Evolutionary conservation across 2,113 vertebrate genomes (phyloP).

Genomic region (Python bivittatus): DNA sequence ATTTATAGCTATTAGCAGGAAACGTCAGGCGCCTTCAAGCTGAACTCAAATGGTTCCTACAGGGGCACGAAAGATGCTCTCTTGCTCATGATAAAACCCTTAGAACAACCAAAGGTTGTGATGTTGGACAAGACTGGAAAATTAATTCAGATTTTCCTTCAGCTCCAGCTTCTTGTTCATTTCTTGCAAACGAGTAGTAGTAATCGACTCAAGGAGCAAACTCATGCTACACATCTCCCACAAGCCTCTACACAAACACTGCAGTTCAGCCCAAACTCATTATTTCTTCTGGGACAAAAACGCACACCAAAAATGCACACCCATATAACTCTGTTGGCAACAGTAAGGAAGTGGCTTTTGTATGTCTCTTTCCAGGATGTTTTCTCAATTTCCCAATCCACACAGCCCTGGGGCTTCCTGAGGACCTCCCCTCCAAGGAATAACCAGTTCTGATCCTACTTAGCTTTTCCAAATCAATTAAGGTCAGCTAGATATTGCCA

Average conservation of each 20-base stretch:
- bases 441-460: background rate
- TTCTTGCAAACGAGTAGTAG: background rate
- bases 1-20: constrained; percentile 69
- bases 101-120: constrained; percentile 67
- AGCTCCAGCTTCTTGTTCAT: constrained; percentile 30
- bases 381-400: background rate
- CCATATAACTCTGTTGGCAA: background rate
- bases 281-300: background rate
- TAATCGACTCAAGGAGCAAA: too few relatives aligned
- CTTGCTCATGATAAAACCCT: constrained; percentile 62
- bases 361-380: background rate
- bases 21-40: constrained; percentile 68
- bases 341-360: background rate
- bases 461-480: background rate
- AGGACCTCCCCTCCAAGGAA: background rate
- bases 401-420: background rate
- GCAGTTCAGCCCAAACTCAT: too few relatives aligned
- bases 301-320: background rate
- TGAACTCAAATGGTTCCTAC: constrained; percentile 58
- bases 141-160: constrained; percentile 68
- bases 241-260: too few relatives aligned
- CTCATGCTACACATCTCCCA: too few relatives aligned
- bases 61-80: constrained; percentile 61
- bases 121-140: constrained; percentile 56
- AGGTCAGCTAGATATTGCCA: background rate